A percentile compares a stretch with the other conserved stretches of the same genome.
phyloP scores from a whole-genome alignment of 2,888 invertebrate species.

The Troilus luridus region DNA sequence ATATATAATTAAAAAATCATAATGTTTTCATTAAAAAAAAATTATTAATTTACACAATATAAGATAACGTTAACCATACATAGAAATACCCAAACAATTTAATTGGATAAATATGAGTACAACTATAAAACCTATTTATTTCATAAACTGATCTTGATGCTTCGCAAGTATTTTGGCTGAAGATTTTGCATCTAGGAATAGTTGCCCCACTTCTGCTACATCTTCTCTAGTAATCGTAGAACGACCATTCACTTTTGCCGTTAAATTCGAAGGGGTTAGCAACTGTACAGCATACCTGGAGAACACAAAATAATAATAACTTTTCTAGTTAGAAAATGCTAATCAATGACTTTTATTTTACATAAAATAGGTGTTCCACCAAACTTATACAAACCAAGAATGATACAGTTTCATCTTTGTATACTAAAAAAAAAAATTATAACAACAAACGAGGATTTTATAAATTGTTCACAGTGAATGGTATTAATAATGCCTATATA shows the following conservation, averaged over 20 bases:
- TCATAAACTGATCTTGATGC: constrained; percentile 93
- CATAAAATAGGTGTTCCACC: not conserved
- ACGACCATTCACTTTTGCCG: constrained; percentile 91
- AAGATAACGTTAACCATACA: not conserved
- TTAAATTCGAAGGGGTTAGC: constrained; percentile 89
- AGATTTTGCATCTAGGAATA: constrained; percentile 97
- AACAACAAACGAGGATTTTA: too few species aligned
- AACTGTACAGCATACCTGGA: constrained; percentile 91
- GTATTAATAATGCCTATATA: too few species aligned
- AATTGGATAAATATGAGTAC: not conserved
- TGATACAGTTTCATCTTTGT: too few species aligned
- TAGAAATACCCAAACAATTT: not conserved
- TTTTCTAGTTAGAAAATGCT: not conserved
- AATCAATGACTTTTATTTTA: not conserved
- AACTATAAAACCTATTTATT: constrained; percentile 70
- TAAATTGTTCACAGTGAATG: too few species aligned
- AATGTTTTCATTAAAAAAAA: not conserved
- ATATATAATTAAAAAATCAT: not conserved
- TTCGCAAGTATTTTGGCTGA: constrained; percentile 93
- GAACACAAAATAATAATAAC: not conserved
- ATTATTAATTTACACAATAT: not conserved
- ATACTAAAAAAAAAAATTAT: too few species aligned
- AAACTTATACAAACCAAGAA: not conserved
- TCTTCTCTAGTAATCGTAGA: constrained; percentile 84
- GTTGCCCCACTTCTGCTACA: constrained; percentile 83